A percentile compares a stretch with the other conserved stretches of the same genome.
phyloP scores from a whole-genome alignment of 2,888 invertebrate genomes.

The Atethmia centrago region DNA sequence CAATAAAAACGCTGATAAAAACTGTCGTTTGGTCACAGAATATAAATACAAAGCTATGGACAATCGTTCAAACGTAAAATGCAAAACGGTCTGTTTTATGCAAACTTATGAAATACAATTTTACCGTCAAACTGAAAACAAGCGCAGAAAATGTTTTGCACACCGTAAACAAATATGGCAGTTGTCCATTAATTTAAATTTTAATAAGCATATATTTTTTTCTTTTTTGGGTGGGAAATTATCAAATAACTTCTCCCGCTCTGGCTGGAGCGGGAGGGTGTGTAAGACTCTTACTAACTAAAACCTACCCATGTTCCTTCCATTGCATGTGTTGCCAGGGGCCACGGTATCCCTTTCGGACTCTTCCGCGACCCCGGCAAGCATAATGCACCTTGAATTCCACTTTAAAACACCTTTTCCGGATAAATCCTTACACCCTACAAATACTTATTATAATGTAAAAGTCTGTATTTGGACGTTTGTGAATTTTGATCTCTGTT shows the following conservation, averaged over 20 bases:
- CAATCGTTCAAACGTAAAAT: constrained; percentile 17
- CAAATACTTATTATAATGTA: not conserved
- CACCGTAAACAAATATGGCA: constrained; percentile 18
- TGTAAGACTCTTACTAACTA: no score
- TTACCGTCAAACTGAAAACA: constrained; percentile 31
- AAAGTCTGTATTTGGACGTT: not conserved
- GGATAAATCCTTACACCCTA: not conserved
- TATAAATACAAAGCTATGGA: not conserved
- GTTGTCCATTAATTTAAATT: not conserved
- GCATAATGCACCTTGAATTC: not conserved
- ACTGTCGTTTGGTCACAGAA: not conserved
- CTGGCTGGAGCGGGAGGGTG: no score
- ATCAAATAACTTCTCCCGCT: no score
- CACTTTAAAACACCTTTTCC: not conserved
- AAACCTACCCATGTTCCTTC: no score
- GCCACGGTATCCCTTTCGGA: no score
- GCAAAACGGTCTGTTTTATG: constrained; percentile 19
- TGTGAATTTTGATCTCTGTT: not conserved
- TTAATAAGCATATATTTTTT: no score
- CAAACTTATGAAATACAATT: constrained; percentile 42
- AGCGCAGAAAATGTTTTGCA: constrained; percentile 29
- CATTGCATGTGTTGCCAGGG: no score
- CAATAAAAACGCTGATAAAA: not conserved
- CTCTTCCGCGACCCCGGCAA: no score
- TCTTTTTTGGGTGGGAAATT: no score